Evolutionary conservation across 2,797 vertebrate genomes (phyloP).

Genomic region (Mastacembelus armatus): DNA sequence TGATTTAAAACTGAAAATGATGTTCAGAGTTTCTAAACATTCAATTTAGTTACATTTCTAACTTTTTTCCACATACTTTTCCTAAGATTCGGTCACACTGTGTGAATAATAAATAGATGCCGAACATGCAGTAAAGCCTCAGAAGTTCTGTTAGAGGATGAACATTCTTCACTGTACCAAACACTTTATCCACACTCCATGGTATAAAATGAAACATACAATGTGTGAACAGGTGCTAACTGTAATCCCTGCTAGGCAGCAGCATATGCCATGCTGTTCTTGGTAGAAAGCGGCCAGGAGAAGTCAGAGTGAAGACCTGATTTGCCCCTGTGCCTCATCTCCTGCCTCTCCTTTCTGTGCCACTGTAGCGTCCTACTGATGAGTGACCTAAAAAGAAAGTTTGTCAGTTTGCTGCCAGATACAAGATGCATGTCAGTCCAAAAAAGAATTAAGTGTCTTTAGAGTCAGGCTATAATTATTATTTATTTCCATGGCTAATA

Average conservation of each 20-base stretch:
- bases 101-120: neutral
- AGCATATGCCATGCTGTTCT: constrained; percentile 75
- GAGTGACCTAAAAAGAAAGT: constrained; percentile 63
- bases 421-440: constrained; percentile 7
- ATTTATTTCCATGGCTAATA: neutral
- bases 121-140: constrained; percentile 2
- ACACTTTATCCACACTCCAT: constrained; percentile 20
- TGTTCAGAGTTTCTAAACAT: neutral
- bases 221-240: constrained; percentile 70
- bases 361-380: constrained; percentile 41
- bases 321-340: constrained; percentile 46
- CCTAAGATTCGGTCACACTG: neutral
- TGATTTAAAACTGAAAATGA: neutral
- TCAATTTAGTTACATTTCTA: neutral
- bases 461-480: neutral
- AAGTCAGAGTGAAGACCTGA: constrained; percentile 66
- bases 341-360: constrained; percentile 38
- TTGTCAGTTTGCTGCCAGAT: constrained; percentile 20
- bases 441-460: constrained; percentile 8
- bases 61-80: neutral
- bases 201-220: constrained; percentile 45
- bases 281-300: constrained; percentile 67
- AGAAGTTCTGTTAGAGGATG: constrained; percentile 10
- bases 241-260: constrained; percentile 74
- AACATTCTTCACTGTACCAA: constrained; percentile 25